These are phyloP conservation scores for Philotrypesis tridentata DNA, from an alignment of 1,140 invertebrate genomes.

Conservation along the genomic window DNA sequence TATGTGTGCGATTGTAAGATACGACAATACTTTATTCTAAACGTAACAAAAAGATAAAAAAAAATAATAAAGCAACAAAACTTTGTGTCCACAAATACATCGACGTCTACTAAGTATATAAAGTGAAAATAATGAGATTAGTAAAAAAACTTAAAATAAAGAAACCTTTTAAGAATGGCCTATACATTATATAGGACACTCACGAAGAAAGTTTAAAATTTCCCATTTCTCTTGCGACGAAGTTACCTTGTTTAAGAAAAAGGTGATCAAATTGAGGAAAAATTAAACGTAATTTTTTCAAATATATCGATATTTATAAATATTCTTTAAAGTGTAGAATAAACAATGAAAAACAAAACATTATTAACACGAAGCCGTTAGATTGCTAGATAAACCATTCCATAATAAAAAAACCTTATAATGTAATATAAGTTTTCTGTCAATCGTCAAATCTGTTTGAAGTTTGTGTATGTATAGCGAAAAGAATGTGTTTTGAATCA, in stretches of 20 bases:
- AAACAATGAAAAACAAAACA: slow-evolving; percentile 32
- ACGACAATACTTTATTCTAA: slow-evolving; percentile 45
- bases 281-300: slow-evolving; percentile 40
- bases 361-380: slow-evolving; percentile 38
- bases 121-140: slow-evolving; percentile 42
- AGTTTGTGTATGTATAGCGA: slow-evolving; percentile 44
- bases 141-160: slow-evolving; percentile 7
- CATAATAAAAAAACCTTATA: slow-evolving; percentile 40
- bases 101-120: slow-evolving; percentile 33
- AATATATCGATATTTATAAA: slow-evolving; percentile 38
- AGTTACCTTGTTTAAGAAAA: slow-evolving; percentile 38
- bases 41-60: slow-evolving; percentile 33
- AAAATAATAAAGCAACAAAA: slow-evolving; percentile 17
- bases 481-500: slow-evolving; percentile 42
- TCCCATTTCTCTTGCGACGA: slow-evolving; percentile 30
- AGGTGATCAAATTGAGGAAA: slow-evolving; percentile 23
- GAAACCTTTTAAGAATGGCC: slow-evolving; percentile 23
- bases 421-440: slow-evolving; percentile 46
- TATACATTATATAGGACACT: slow-evolving; percentile 31
- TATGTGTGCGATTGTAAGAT: slow-evolving; percentile 41
- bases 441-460: slow-evolving; percentile 43
- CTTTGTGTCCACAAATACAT: slow-evolving; percentile 34
- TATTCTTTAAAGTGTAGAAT: slow-evolving; percentile 44
- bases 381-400: slow-evolving; percentile 51
- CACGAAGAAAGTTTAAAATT: slow-evolving; percentile 23